A percentile compares a stretch with the other conserved stretches of the same genome.
These are phyloP conservation scores for Agapornis canus DNA, from an alignment of 2,797 vertebrate species.

Conservation along the genomic window DNA sequence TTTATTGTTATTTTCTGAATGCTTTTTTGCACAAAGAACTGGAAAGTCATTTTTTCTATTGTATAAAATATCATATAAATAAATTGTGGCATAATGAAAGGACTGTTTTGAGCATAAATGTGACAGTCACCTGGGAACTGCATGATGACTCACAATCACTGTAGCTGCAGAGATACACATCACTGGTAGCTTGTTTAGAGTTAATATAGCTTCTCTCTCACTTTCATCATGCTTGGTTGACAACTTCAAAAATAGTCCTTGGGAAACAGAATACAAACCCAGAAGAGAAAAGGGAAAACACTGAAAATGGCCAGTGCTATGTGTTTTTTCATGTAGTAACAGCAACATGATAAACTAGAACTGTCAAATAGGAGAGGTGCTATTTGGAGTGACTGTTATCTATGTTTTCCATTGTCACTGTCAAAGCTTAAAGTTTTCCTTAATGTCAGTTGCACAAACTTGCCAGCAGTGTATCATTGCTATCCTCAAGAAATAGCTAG, in stretches of 20 bases:
- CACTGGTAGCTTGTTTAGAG: conserved; percentile 29
- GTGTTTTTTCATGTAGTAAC: not conserved
- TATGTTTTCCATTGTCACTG: not conserved
- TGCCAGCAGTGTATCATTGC: not conserved
- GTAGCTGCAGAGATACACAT: conserved; percentile 7
- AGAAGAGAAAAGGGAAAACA: not conserved
- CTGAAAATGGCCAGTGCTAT: not conserved
- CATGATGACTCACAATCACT: conserved; percentile 10
- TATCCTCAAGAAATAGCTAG: not conserved
- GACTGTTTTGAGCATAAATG: conserved; percentile 14
- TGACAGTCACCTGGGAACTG: conserved; percentile 31
- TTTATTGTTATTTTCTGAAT: not conserved
- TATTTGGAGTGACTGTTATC: not conserved
- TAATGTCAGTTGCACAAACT: not conserved
- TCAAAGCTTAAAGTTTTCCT: not conserved
- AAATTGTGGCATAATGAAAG: conserved; percentile 23
- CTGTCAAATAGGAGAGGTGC: rapidly evolving
- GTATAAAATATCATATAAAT: conserved; percentile 48
- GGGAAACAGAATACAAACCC: not conserved
- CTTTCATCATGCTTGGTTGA: conserved; percentile 51
- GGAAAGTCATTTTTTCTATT: conserved; percentile 11
- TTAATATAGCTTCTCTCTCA: conserved; percentile 31
- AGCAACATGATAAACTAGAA: not conserved
- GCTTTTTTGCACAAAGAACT: not conserved
- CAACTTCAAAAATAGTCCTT: conserved; percentile 10